Evolutionary conservation across 2,113 vertebrate genomes (phyloP), one percentile per base, ranked within the genome.

Genomic region (Chaenocephalus aceratus): DNA sequence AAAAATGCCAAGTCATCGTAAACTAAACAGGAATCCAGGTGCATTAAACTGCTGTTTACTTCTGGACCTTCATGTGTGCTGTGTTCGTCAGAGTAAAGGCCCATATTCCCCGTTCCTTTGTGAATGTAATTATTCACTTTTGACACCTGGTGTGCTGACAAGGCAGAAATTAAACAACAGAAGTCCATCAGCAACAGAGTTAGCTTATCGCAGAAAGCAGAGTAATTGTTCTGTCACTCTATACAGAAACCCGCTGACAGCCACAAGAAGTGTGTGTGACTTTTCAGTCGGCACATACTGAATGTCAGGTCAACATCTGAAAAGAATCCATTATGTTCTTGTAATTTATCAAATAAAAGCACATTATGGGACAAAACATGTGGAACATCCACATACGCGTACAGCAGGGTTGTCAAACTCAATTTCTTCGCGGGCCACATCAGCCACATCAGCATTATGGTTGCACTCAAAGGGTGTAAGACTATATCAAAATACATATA

Each of bases 81-180:
- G 36, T 41, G 36, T 1, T 41, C 36, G 5, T 41, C 36, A 41
- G 6, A 7, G 36, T 41, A 41, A 41, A 41, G 36, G 1, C 36
- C 36, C 36, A 41, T 41, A 41, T 41, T 41, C 36, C 36, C 36
- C 7, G 36, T 41, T 67, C n/a, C 45, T 18, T 18, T 51, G 45
- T 26, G 26, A 46, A 15, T n/a, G 46, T 30, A 46, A 64, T 75
- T 56, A 56, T 48, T 73, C 45, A 51, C 62, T 11, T 41, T 26
- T 44, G 48, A 60, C 30, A 18, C 4, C 4, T 58, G 18, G 60
- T 41, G 46, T 21, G 65, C 65, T 46, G 65, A 69, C 48, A 1
- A 30, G 48, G 65, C 11, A 49, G 41, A 77, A 77, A 61, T 1
- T 14, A 18, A 23, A 18, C 59, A 44, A 7, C 12, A 44, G 30